phyloP scores from a whole-genome alignment of 2,888 invertebrate genomes.

The Panopea generosa region DNA sequence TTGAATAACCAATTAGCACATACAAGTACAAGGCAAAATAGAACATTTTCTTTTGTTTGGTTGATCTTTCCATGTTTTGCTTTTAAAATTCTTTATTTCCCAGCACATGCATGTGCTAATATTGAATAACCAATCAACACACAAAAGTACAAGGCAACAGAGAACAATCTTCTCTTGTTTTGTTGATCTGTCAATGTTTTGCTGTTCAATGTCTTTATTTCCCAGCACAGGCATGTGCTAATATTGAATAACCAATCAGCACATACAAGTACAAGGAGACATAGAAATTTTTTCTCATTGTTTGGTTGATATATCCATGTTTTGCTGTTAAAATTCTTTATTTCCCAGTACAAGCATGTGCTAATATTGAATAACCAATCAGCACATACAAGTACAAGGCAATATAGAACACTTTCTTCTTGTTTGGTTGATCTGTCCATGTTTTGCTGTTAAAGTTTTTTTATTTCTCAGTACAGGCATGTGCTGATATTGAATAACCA shows the following conservation, averaged over 20 bases:
- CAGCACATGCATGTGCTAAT: conserved; percentile 36
- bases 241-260: no score
- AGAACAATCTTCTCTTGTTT: background rate
- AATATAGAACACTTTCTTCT: no score
- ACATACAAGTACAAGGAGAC: conserved; percentile 12
- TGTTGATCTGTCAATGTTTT: background rate
- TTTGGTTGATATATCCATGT: background rate
- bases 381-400: no score
- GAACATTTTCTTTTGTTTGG: no score
- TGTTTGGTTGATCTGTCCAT: no score
- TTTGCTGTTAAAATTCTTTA: background rate
- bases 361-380: no score
- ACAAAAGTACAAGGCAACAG: conserved; percentile 1
- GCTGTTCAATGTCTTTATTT: background rate
- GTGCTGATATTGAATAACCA: conserved; percentile 17
- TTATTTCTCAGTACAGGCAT: conserved; percentile 28
- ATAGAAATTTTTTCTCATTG: background rate
- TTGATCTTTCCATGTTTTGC: background rate
- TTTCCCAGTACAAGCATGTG: conserved; percentile 9
- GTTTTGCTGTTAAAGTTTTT: background rate
- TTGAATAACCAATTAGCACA: conserved; percentile 6
- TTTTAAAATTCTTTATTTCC: background rate
- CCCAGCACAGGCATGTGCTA: no score
- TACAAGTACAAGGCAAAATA: background rate
- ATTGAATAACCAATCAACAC: background rate